Evolutionary conservation across 1,140 invertebrate genomes (phyloP), one percentile per base, ranked within the genome.

Genomic region (Solenopsis fugax): DNA sequence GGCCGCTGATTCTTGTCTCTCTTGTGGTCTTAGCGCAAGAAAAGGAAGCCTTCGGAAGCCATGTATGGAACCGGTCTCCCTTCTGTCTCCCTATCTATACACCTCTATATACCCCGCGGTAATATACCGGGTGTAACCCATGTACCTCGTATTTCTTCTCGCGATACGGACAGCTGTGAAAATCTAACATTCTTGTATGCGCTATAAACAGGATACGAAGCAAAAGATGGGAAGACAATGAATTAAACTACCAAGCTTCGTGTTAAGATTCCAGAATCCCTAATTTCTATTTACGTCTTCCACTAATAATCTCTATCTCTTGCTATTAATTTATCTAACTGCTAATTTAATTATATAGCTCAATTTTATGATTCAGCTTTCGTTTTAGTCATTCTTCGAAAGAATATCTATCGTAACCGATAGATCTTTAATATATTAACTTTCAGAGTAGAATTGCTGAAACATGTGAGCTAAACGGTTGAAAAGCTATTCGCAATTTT

Each of bases 51-150:
- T 93, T 94, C 94, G 93, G 94, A 92, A 95, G 94, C 95, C 95
- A 94, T 95, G 94, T 95, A 95, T 94, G 95, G 95, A 95, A 95
- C 95, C 95, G 95, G 94, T 95, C 95, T 92, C 92, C 92, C 91
- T 91, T 92, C 92, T 93, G 93, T 92, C 93, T 91, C 92, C 92
- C 93, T 94, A 92, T 94, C 93, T 93, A 89, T 92, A 93, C 91
- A 91, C 90, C 87, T 87, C 87, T 89, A 88, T 92, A 84, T 90
- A 93, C 91, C 87, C 88, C 60, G 67, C 71, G 56, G n/a, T 92
- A 91, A 94, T 95, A 92, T 95, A 95, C 94, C 94, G 93, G 94
- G 94, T 95, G 95, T 94, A 93, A 92, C 88, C 90, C 90, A 90
- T 92, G 88, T 93, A 91, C 90, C 72, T 90, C 85, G 91, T 89